A percentile compares a stretch with the other conserved stretches of the same genome.
Conservation (phyloP, 2,888 invertebrate species). For the Argynnis bischoffii region DNA sequence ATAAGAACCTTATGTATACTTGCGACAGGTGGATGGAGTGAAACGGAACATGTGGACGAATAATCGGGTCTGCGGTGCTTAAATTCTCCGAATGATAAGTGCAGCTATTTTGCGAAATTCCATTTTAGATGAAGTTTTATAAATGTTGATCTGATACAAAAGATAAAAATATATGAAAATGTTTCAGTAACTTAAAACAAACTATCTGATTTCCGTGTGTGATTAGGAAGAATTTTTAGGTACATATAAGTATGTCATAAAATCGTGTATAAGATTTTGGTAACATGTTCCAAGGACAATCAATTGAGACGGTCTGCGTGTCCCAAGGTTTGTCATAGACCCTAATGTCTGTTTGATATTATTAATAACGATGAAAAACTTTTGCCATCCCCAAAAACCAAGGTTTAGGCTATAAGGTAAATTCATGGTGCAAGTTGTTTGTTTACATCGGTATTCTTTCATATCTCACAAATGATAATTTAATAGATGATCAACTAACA, state of each 20-base stretch:
- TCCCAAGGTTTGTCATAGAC: slow-evolving; percentile 33
- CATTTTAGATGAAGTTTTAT: too few species aligned
- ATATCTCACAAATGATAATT: too few species aligned
- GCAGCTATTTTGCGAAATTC: too few species aligned
- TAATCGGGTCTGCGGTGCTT: too few species aligned
- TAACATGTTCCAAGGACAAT: slow-evolving; percentile 29
- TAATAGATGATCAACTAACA: too few species aligned
- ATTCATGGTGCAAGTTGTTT: background rate
- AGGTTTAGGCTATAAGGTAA: slow-evolving; percentile 10
- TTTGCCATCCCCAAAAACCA: slow-evolving; percentile 20
- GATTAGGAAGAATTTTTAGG: background rate
- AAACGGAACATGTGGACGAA: too few species aligned
- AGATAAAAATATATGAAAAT: too few species aligned
- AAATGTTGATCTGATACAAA: too few species aligned
- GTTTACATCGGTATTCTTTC: background rate
- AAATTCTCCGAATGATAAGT: too few species aligned
- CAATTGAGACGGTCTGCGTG: slow-evolving; percentile 35
- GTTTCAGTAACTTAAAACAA: too few species aligned
- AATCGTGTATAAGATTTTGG: slow-evolving; percentile 26
- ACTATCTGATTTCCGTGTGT: background rate
- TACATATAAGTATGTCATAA: slow-evolving; percentile 8
- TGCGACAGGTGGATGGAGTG: too few species aligned
- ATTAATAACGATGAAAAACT: slow-evolving; percentile 36
- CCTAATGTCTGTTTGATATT: slow-evolving; percentile 38
- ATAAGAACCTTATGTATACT: too few species aligned